These are phyloP conservation scores for Bhutanitis thaidina DNA, from an alignment of 2,888 invertebrate genomes.

Conservation along the genomic window DNA sequence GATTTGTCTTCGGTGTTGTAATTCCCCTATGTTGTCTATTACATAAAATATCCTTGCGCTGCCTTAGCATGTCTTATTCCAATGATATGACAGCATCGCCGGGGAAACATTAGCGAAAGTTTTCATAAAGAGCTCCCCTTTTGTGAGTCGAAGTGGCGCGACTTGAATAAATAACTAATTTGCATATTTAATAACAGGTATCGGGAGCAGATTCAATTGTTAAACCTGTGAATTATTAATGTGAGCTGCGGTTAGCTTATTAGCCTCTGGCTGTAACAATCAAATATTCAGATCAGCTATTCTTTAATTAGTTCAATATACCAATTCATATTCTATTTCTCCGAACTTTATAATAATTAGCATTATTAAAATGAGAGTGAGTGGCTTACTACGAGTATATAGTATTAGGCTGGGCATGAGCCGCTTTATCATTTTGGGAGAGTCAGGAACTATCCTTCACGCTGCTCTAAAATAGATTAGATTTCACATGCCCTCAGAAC, in stretches of 20 bases:
- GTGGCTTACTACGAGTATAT: too few species aligned
- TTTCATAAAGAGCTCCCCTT: slow-evolving; percentile 42
- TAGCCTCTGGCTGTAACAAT: slow-evolving; percentile 56
- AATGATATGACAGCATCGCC: slow-evolving; percentile 30
- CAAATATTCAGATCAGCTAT: slow-evolving; percentile 65
- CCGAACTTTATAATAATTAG: too few species aligned
- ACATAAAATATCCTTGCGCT: not conserved
- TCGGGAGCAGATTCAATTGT: slow-evolving; percentile 65
- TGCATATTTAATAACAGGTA: slow-evolving; percentile 76
- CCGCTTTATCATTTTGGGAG: too few species aligned
- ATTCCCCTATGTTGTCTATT: too few species aligned
- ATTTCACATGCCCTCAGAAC: too few species aligned
- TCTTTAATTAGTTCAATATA: slow-evolving; percentile 48
- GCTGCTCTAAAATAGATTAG: too few species aligned
- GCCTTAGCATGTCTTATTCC: not conserved
- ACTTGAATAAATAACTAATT: slow-evolving; percentile 76
- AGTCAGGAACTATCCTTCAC: too few species aligned
- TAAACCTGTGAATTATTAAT: slow-evolving; percentile 65
- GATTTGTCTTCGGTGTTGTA: too few species aligned
- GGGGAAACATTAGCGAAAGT: slow-evolving; percentile 32
- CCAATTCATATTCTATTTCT: slow-evolving; percentile 25
- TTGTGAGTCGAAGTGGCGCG: slow-evolving; percentile 40
- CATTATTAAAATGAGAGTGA: too few species aligned
- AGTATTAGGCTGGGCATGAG: too few species aligned
- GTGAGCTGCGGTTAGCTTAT: slow-evolving; percentile 48